Evolutionary conservation across 2,888 invertebrate genomes (phyloP).

Genomic region (Papilio protenor): DNA sequence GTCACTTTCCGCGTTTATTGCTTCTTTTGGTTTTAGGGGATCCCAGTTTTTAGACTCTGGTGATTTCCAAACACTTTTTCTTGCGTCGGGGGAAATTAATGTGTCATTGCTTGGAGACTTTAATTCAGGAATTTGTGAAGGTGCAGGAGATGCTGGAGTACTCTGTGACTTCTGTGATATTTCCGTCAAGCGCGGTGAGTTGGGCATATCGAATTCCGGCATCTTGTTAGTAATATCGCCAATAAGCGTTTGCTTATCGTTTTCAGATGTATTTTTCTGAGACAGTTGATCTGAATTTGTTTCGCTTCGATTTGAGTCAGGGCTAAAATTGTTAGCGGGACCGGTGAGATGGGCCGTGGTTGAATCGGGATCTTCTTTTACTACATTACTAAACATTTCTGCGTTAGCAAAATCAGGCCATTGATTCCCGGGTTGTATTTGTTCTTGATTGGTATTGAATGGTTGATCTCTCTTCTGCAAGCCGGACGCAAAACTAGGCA

Average conservation of each 20-base stretch:
- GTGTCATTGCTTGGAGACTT: constrained; percentile 73
- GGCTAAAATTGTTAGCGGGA: constrained; percentile 79
- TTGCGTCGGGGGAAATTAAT: constrained; percentile 62
- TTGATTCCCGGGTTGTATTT: constrained; percentile 66
- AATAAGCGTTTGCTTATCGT: constrained; percentile 66
- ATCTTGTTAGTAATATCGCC: constrained; percentile 68
- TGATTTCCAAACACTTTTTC: constrained; percentile 79
- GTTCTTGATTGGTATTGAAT: constrained; percentile 57
- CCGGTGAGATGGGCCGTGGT: constrained; percentile 85
- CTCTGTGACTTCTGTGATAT: constrained; percentile 75
- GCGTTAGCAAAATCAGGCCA: constrained; percentile 78
- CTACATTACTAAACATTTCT: constrained; percentile 81
- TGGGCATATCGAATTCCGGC: constrained; percentile 78
- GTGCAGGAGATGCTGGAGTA: constrained; percentile 72
- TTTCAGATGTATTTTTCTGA: constrained; percentile 63
- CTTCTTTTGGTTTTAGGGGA: constrained; percentile 71
- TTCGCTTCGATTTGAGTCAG: constrained; percentile 82
- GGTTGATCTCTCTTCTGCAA: constrained; percentile 74
- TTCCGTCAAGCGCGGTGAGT: constrained; percentile 75
- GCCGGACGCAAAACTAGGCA: constrained; percentile 75
- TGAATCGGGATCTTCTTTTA: constrained; percentile 90
- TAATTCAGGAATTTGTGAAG: constrained; percentile 70
- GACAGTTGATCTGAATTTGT: constrained; percentile 67
- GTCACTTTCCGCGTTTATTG: constrained; percentile 69
- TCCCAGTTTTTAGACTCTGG: constrained; percentile 80